These are phyloP conservation scores for Megalops atlanticus DNA, from an alignment of 2,113 vertebrate genomes.

Conservation along the genomic window DNA sequence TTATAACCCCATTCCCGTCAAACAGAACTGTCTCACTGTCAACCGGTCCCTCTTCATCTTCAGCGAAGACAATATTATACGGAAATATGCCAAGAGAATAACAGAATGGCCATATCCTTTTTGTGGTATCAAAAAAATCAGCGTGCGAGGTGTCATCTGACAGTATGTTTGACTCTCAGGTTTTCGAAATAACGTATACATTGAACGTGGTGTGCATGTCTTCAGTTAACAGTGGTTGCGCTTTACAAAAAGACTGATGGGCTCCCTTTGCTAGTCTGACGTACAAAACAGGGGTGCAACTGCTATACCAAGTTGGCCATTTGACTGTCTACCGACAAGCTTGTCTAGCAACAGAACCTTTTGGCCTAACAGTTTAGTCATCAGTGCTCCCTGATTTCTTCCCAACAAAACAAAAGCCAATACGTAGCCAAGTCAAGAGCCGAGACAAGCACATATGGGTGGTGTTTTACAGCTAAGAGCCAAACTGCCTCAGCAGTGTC, in stretches of 20 bases:
- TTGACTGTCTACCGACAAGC: not conserved
- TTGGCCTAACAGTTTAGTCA: not conserved
- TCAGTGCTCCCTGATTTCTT: not conserved
- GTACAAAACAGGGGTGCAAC: not conserved
- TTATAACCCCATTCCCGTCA: constrained; percentile 97
- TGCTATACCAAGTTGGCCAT: constrained; percentile 2
- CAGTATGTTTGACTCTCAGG: not conserved
- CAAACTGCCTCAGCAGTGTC: not conserved
- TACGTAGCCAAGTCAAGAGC: not conserved
- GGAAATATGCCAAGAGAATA: constrained; percentile 91
- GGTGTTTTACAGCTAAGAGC: not conserved
- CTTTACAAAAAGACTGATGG: constrained; percentile 7
- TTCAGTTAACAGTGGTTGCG: not conserved
- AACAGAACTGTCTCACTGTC: constrained; percentile 93
- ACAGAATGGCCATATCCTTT: constrained; percentile 95
- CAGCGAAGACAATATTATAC: constrained; percentile 96
- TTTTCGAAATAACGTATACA: not conserved
- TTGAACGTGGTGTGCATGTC: not conserved
- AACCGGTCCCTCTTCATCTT: constrained; percentile 98
- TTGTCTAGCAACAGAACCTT: not conserved
- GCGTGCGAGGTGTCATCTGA: not conserved
- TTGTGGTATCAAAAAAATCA: not conserved
- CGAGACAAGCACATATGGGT: not conserved
- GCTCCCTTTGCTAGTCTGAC: not conserved
- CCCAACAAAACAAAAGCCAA: not conserved